Evolutionary conservation across 2,797 vertebrate species (phyloP).

Genomic region (Fringilla coelebs): DNA sequence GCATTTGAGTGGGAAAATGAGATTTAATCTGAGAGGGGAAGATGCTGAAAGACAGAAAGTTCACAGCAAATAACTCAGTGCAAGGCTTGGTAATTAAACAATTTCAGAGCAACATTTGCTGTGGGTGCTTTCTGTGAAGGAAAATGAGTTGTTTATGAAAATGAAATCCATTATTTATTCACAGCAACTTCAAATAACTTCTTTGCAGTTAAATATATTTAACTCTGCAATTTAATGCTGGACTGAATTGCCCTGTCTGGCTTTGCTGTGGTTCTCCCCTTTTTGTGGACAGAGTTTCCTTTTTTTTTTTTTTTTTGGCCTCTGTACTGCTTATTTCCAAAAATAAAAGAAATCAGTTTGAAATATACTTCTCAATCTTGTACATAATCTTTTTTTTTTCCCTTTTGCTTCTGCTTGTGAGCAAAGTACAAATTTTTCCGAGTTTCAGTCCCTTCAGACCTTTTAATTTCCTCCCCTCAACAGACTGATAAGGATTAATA

Average conservation of each 20-base stretch:
- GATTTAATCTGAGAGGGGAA: background rate
- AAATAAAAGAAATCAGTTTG: background rate
- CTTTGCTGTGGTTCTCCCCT: background rate
- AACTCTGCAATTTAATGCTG: background rate
- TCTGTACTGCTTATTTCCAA: background rate
- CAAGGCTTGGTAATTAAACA: background rate
- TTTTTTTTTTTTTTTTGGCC: background rate
- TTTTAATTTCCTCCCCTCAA: constrained; percentile 45
- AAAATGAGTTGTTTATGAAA: background rate
- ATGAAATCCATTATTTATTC: background rate
- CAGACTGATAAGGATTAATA: constrained; percentile 1
- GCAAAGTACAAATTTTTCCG: background rate
- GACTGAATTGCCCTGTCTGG: background rate
- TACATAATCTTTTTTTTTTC: background rate
- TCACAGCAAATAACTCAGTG: background rate
- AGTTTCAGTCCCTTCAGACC: background rate
- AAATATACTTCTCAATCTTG: background rate
- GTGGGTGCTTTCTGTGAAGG: background rate
- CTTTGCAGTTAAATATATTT: background rate
- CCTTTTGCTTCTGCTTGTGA: background rate
- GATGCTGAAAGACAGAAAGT: constrained; percentile 2
- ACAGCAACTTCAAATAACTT: background rate
- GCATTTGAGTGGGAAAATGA: background rate
- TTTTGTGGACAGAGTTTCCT: background rate
- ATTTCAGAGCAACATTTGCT: constrained; percentile 16